These are phyloP conservation scores for Miopithecus talapoin DNA, from an alignment of 2,797 vertebrate genomes.

Conservation along the genomic window DNA sequence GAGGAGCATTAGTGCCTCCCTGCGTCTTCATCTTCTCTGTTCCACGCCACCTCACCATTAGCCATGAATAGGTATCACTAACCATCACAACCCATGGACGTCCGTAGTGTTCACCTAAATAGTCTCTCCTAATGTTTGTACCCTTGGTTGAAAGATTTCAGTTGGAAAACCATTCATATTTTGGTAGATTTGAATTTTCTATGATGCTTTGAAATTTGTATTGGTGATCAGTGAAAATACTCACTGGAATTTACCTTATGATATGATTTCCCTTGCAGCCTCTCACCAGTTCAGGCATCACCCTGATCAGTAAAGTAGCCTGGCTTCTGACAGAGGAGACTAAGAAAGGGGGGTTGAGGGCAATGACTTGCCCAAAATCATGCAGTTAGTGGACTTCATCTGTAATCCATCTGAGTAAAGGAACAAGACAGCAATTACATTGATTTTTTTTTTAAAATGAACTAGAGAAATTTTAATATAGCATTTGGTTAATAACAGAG, in stretches of 20 bases:
- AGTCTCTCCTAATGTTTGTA: background rate
- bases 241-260: background rate
- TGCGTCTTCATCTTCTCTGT: background rate
- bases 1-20: background rate
- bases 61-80: background rate
- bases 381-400: background rate
- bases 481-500: conserved; percentile 2
- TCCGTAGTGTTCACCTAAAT: background rate
- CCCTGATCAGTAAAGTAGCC: fast-evolving
- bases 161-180: background rate
- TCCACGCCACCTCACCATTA: background rate
- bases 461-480: background rate
- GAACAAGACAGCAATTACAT: background rate
- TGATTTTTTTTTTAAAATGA: background rate
- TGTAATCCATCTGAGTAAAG: background rate
- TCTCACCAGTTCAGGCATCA: background rate
- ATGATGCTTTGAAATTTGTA: background rate
- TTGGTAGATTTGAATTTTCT: background rate
- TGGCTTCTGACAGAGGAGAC: background rate
- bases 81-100: background rate
- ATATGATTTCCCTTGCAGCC: background rate
- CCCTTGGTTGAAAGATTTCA: background rate
- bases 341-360: background rate
- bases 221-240: background rate
- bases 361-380: background rate